A percentile compares a stretch with the other conserved stretches of the same genome.
Conservation (phyloP, 2,888 invertebrate genomes). For the Cerceris rybyensis region DNA sequence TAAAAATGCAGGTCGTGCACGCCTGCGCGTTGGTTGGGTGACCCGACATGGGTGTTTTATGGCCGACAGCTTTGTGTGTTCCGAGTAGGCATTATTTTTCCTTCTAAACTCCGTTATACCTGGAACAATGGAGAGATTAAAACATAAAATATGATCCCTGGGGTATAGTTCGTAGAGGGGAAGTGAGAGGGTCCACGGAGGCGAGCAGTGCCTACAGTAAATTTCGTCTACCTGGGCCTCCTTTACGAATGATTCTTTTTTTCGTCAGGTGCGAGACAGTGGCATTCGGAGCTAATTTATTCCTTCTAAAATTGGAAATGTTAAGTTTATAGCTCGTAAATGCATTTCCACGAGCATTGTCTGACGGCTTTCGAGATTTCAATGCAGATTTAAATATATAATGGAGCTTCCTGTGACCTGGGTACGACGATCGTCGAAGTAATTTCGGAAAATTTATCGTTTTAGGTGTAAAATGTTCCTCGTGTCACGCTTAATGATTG, state of each 20-base stretch:
- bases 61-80: slow-evolving; percentile 80
- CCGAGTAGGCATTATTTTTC: slow-evolving; percentile 81
- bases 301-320: slow-evolving; percentile 23
- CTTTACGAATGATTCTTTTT: slow-evolving; percentile 56
- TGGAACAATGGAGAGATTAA: slow-evolving; percentile 82
- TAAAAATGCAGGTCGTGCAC: slow-evolving; percentile 81
- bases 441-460: background rate
- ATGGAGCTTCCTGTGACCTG: background rate
- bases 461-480: too few species aligned
- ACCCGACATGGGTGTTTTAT: slow-evolving; percentile 79
- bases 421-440: background rate
- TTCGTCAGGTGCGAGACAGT: slow-evolving; percentile 48
- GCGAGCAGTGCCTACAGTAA: slow-evolving; percentile 62
- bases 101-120: slow-evolving; percentile 81
- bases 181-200: slow-evolving; percentile 18
- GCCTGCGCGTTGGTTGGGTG: slow-evolving; percentile 70
- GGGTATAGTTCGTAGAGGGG: slow-evolving; percentile 61
- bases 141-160: slow-evolving; percentile 80
- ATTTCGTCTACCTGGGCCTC: slow-evolving; percentile 66
- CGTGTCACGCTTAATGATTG: too few species aligned
- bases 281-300: slow-evolving; percentile 48
- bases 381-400: background rate
- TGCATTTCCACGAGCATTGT: background rate
- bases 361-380: background rate
- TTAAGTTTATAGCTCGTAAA: slow-evolving; percentile 16